A percentile compares a stretch with the other conserved stretches of the same genome.
phyloP scores from a whole-genome alignment of 30 jellyfish, hydroid and myxozoan species.

The Chrysaora quinquecirrha region DNA sequence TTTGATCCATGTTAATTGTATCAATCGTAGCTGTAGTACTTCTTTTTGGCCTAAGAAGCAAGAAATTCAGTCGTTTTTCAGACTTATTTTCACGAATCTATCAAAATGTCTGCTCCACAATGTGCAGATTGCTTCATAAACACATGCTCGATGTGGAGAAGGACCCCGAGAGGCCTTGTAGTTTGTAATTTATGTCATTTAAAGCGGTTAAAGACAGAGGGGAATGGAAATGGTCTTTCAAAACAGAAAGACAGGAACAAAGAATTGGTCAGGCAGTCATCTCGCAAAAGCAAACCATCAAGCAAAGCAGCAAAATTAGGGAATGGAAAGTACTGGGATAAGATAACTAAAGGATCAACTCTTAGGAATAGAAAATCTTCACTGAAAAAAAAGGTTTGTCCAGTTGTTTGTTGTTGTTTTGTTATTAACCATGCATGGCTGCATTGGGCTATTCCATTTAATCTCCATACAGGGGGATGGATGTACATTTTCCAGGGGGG shows the following conservation, averaged over 20 bases:
- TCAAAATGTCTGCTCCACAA: conserved; percentile 34
- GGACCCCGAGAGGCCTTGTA: conserved; percentile 36
- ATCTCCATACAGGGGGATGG: too few relatives aligned
- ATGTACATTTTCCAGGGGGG: too few relatives aligned
- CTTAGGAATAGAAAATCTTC: conserved; percentile 56
- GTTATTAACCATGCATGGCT: not conserved
- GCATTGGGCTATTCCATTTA: too few relatives aligned
- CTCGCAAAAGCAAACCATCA: conserved; percentile 52
- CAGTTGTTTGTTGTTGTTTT: not conserved
- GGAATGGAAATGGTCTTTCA: not conserved
- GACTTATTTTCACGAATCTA: too few relatives aligned
- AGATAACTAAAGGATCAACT: conserved; percentile 39
- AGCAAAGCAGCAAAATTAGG: conserved; percentile 27
- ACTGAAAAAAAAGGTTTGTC: conserved; percentile 55
- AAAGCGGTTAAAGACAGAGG: conserved; percentile 61
- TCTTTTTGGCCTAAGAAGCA: too few relatives aligned
- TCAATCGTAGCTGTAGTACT: too few relatives aligned
- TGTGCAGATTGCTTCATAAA: conserved; percentile 79
- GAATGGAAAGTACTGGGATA: conserved; percentile 62
- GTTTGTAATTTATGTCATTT: conserved; percentile 90
- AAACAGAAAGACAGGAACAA: conserved; percentile 32
- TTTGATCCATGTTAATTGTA: too few relatives aligned
- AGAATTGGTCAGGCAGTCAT: conserved; percentile 53
- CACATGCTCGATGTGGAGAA: conserved; percentile 93
- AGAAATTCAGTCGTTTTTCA: too few relatives aligned